A percentile compares a stretch with the other conserved stretches of the same genome.
Conservation (phyloP, 2,888 invertebrate genomes). For the Gari tellinella region DNA sequence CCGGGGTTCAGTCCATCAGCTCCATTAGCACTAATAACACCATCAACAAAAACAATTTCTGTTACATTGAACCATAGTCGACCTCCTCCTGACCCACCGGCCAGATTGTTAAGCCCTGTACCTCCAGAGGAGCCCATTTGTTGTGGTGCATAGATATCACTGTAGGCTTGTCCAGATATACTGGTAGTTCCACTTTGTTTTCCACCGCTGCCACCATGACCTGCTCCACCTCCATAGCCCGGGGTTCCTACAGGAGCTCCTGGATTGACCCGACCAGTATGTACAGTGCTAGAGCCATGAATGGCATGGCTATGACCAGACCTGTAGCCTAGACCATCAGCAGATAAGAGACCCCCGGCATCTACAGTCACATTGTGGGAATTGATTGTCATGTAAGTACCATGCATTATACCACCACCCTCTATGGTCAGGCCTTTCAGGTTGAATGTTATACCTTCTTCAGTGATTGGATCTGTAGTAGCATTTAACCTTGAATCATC, state of each 20-base stretch:
- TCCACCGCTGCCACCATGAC: constrained; percentile 74
- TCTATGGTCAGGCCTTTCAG: constrained; percentile 66
- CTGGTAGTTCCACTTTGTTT: constrained; percentile 37
- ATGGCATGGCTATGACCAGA: constrained; percentile 58
- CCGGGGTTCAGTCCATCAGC: constrained; percentile 43
- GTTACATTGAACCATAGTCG: constrained; percentile 76
- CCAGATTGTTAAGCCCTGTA: constrained; percentile 33
- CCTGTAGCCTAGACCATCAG: constrained; percentile 72
- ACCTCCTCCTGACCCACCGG: constrained; percentile 74
- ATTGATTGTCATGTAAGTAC: constrained; percentile 64
- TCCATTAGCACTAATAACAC: constrained; percentile 71
- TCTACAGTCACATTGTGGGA: constrained; percentile 74
- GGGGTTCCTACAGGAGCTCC: constrained; percentile 54
- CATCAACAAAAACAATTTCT: constrained; percentile 71
- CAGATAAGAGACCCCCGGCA: constrained; percentile 68
- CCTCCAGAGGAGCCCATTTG: constrained; percentile 74
- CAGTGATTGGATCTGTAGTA: constrained; percentile 69
- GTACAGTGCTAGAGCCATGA: constrained; percentile 64
- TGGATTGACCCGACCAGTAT: constrained; percentile 68
- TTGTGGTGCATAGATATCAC: constrained; percentile 73
- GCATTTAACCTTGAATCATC: constrained; percentile 69
- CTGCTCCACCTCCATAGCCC: constrained; percentile 62
- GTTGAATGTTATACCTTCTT: constrained; percentile 68
- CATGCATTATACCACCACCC: constrained; percentile 74
- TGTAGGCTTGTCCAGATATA: constrained; percentile 70